Evolutionary conservation across 1,140 invertebrate species (phyloP), one percentile per base, ranked within the genome.

Genomic region (Manduca sexta): DNA sequence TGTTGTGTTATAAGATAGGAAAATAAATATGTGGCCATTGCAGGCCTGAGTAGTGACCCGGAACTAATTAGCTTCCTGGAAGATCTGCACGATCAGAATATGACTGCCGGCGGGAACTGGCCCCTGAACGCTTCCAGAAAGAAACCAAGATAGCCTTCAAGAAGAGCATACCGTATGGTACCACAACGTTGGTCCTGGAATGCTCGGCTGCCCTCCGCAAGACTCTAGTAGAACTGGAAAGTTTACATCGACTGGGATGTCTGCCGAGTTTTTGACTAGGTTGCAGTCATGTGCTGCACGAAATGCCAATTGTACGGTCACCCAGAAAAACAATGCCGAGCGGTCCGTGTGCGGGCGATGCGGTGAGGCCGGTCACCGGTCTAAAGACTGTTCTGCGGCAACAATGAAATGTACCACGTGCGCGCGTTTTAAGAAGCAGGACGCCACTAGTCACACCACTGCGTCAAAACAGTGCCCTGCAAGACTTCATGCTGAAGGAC

Each of bases 301-400:
- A 60, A 55, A 35, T 64, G 64, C 48, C 64, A 70, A n/a, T 53
- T 53, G 15, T 67, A 61, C 12, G 63, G 60, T 1, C 67, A 66
- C 52, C 56, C 57, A 0, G 67, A 50, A n/a, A 64, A 61, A 11
- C 48, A 33, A 38, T 66, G 63, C 41, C 14, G 52, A 6, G 18
- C 11, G 7, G 33, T 38, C 0, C n/a, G n/a, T n/a, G n/a, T 64
- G 63, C 17, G 51, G 55, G 8, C 45, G 35, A 11, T 64, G 61
- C 31, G 61, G 50, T 0, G 31, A 53, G 7, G n/a, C 3, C 0
- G 65, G 65, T 0, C 61, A 69, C 45, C 13, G 29, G 1, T 2
- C 3, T 0, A 43, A 30, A 1, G 51, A 47, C 0, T 66, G 63
- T 47, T 46, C 49, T 16, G n/a, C 49, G 1, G 30, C 2, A 0